These are phyloP conservation scores for Haliaeetus leucogaster DNA, from an alignment of 2,113 vertebrate genomes.

Conservation along the genomic window DNA sequence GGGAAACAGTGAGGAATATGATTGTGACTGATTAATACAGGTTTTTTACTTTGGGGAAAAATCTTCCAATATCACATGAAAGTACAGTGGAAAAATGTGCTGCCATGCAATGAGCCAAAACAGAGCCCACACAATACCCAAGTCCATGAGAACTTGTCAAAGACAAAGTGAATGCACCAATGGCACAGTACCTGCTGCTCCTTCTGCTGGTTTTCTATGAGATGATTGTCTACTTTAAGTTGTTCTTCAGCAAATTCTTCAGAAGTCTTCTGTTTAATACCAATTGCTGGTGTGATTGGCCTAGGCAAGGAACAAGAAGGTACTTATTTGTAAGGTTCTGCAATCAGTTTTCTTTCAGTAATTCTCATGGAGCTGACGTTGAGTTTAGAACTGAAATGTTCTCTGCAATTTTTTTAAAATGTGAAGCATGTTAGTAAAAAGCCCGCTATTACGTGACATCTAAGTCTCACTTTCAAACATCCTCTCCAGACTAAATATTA, in stretches of 20 bases:
- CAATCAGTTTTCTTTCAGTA: background rate
- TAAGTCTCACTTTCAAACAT: background rate
- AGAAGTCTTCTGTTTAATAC: slow-evolving; percentile 43
- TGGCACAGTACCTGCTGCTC: slow-evolving; percentile 33
- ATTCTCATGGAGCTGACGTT: background rate
- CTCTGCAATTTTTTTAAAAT: background rate
- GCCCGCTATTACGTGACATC: background rate
- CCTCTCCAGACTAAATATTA: background rate
- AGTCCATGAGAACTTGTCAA: background rate
- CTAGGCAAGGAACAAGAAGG: slow-evolving; percentile 10
- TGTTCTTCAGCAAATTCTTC: slow-evolving; percentile 59
- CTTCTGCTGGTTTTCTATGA: background rate
- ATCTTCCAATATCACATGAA: background rate
- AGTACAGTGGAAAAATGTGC: background rate
- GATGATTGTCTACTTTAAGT: slow-evolving; percentile 27
- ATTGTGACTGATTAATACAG: background rate
- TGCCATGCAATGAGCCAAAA: background rate
- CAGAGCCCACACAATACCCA: background rate
- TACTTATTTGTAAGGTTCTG: background rate
- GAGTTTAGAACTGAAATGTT: background rate
- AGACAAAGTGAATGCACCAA: background rate
- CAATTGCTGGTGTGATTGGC: slow-evolving; percentile 31
- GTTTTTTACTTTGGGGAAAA: background rate
- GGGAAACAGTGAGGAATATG: background rate
- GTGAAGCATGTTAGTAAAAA: background rate